phyloP scores from a whole-genome alignment of 37 sponge, comb jelly and placozoan species.

The Cladorhizidae sp. region DNA sequence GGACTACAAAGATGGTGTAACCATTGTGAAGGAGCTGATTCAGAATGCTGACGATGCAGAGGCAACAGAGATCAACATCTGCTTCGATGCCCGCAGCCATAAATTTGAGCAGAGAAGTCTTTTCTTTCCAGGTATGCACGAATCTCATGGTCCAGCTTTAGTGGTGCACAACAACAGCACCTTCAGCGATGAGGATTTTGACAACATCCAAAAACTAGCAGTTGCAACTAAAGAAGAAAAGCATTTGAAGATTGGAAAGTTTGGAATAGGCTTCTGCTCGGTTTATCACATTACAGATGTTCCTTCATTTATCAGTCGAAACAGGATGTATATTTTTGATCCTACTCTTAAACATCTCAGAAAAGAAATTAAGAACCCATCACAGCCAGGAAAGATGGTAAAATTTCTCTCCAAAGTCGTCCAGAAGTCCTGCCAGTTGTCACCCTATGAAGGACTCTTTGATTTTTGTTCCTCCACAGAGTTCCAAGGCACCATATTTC shows the following conservation, averaged over 20 bases:
- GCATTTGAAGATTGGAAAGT: conserved; percentile 63
- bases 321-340: conserved; percentile 69
- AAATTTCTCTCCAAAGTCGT: conserved; percentile 27
- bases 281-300: conserved; percentile 81
- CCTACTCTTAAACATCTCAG: conserved; percentile 50
- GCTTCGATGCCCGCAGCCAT: conserved; percentile 53
- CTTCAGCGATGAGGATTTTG: conserved; percentile 76
- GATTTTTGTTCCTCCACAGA: conserved; percentile 13
- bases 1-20: conserved; percentile 78
- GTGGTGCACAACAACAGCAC: conserved; percentile 51
- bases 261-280: conserved; percentile 77
- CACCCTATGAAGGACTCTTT: conserved; percentile 61
- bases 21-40: conserved; percentile 71
- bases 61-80: conserved; percentile 66
- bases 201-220: conserved; percentile 76
- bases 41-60: conserved; percentile 90
- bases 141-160: conserved; percentile 69
- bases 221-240: conserved; percentile 74
- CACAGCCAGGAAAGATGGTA: conserved; percentile 52
- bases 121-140: conserved; percentile 56
- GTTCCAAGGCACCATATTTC: conserved; percentile 59
- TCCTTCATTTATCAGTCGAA: conserved; percentile 60
- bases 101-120: conserved; percentile 3
- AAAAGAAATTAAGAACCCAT: conserved; percentile 35
- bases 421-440: conserved; percentile 32